A percentile compares a stretch with the other conserved stretches of the same genome.
phyloP scores from a whole-genome alignment of 2,888 invertebrate species.

The Mythimna vitellina region DNA sequence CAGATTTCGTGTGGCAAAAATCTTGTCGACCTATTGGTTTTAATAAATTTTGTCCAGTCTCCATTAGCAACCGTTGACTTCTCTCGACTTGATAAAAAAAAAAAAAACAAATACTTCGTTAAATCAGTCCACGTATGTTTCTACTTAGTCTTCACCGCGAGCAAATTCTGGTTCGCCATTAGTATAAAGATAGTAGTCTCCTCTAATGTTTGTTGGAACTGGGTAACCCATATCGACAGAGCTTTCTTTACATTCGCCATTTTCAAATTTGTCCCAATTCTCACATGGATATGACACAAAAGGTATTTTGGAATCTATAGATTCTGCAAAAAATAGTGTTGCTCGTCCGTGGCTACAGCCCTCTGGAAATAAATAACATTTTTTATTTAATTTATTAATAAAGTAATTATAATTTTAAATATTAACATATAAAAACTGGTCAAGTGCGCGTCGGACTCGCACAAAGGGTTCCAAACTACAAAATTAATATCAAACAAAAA shows the following conservation, averaged over 20 bases:
- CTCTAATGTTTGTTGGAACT: conserved; percentile 75
- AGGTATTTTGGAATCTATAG: conserved; percentile 88
- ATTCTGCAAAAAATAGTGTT: conserved; percentile 92
- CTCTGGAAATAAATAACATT: conserved; percentile 81
- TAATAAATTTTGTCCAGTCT: not conserved
- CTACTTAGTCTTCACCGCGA: conserved; percentile 69
- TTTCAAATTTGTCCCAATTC: conserved; percentile 85
- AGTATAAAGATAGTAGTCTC: conserved; percentile 92
- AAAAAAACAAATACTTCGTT: not conserved
- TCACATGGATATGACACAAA: conserved; percentile 91
- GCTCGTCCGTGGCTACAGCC: conserved; percentile 93
- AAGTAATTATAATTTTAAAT: too few species aligned
- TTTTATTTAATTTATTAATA: too few species aligned
- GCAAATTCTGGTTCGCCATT: conserved; percentile 90
- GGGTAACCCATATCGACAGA: conserved; percentile 90
- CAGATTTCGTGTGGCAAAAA: too few species aligned
- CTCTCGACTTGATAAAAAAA: not conserved
- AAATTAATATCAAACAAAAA: too few species aligned
- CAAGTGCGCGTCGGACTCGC: too few species aligned
- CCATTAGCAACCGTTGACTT: not conserved
- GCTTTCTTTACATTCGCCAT: conserved; percentile 80
- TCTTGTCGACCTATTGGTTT: too few species aligned
- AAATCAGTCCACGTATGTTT: not conserved
- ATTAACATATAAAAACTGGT: too few species aligned
- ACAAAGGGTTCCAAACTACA: too few species aligned